These are phyloP conservation scores for Centroberyx gerrardi DNA, from an alignment of 2,797 vertebrate genomes.

Conservation along the genomic window DNA sequence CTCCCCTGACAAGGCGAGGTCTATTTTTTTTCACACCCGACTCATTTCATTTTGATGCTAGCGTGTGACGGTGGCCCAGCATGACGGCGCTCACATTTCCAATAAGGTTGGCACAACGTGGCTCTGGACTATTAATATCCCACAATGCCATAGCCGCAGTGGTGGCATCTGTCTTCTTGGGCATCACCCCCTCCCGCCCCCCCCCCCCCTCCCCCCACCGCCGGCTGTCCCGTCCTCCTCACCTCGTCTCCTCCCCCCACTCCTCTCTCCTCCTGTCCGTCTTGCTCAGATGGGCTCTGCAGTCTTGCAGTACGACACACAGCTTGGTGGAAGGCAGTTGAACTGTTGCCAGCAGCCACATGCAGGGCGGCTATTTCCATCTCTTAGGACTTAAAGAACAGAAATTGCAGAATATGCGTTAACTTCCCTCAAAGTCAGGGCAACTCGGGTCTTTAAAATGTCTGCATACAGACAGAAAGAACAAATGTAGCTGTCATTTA, in stretches of 20 bases:
- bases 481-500: too few species aligned
- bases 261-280: conserved; percentile 50
- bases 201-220: neutral
- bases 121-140: conserved; percentile 84
- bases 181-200: conserved; percentile 38
- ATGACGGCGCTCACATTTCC: conserved; percentile 67
- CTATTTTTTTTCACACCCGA: conserved; percentile 68
- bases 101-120: conserved; percentile 81
- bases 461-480: neutral
- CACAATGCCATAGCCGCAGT: conserved; percentile 79
- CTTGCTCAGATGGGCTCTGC: conserved; percentile 69
- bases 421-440: conserved; percentile 44
- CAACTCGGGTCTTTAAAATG: conserved; percentile 19
- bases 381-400: conserved; percentile 56
- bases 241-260: conserved; percentile 35
- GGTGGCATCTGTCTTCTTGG: conserved; percentile 84
- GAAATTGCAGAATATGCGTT: conserved; percentile 52
- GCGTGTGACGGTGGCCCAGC: conserved; percentile 75
- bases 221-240: conserved; percentile 54
- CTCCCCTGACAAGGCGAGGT: conserved; percentile 34
- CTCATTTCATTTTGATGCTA: conserved; percentile 82
- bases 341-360: conserved; percentile 74
- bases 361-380: conserved; percentile 69
- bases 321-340: conserved; percentile 78
- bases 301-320: conserved; percentile 64